Conservation (phyloP, 2,888 invertebrate genomes). For the Pterostichus niger region DNA sequence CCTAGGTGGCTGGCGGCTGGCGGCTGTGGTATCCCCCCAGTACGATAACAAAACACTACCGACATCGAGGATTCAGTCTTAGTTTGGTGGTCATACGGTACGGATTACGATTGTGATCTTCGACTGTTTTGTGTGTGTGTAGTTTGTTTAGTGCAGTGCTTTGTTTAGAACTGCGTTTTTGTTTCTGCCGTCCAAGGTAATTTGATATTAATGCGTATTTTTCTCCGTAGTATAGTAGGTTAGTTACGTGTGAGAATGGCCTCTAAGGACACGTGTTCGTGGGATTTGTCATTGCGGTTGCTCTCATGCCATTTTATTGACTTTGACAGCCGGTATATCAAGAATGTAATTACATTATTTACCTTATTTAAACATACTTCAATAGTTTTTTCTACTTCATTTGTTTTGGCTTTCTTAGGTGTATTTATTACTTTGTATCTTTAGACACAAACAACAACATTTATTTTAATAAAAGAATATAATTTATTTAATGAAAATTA, state of each 20-base stretch:
- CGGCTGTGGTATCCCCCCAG: slow-evolving; percentile 48
- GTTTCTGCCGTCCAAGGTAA: slow-evolving; percentile 19
- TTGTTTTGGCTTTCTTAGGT: too few relatives aligned
- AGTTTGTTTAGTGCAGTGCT: slow-evolving; percentile 4
- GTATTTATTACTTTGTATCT: too few relatives aligned
- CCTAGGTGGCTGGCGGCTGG: slow-evolving; percentile 71
- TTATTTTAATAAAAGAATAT: too few relatives aligned
- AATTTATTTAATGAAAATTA: too few relatives aligned
- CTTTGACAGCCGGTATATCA: background rate
- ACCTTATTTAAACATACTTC: background rate
- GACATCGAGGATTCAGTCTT: slow-evolving; percentile 19
- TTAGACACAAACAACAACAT: too few relatives aligned
- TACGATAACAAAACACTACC: slow-evolving; percentile 24
- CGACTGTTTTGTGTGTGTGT: background rate
- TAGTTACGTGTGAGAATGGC: slow-evolving; percentile 14
- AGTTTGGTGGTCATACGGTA: background rate
- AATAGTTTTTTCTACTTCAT: too few relatives aligned
- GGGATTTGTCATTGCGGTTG: background rate
- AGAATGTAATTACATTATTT: background rate
- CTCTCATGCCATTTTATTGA: background rate
- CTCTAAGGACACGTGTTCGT: slow-evolving; percentile 28
- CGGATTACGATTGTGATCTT: too few relatives aligned
- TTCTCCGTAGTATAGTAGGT: background rate
- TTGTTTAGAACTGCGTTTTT: slow-evolving; percentile 16
- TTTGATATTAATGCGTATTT: slow-evolving; percentile 19